Evolutionary conservation across 2,797 vertebrate species (phyloP).

Genomic region (Ptychobarbus kaznakovi): DNA sequence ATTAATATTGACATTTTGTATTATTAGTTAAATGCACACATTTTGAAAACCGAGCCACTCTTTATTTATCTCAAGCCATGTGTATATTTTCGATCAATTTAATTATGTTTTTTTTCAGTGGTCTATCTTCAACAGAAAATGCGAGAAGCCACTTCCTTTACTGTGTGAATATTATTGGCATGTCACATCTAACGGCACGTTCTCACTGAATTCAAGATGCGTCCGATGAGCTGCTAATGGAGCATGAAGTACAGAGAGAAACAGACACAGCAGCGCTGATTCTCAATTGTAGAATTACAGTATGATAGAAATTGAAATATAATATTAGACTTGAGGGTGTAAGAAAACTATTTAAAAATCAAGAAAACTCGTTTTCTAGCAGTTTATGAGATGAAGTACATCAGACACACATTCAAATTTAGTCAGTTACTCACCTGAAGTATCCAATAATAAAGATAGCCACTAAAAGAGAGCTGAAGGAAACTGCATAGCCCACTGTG

Average conservation of each 20-base stretch:
- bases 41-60: background rate
- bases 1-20: background rate
- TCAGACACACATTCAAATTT: background rate
- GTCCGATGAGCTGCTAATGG: background rate
- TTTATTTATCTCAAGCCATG: background rate
- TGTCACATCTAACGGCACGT: background rate
- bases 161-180: background rate
- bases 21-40: background rate
- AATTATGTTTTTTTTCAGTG: background rate
- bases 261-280: background rate
- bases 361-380: background rate
- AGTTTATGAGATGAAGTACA: background rate
- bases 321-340: background rate
- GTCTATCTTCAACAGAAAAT: background rate
- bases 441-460: slow-evolving; percentile 89
- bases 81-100: background rate
- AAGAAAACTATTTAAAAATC: background rate
- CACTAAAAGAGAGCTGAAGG: slow-evolving; percentile 85
- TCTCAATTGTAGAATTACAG: background rate
- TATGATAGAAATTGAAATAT: background rate
- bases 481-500: slow-evolving; percentile 87
- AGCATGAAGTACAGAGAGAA: background rate
- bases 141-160: background rate
- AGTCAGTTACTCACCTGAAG: slow-evolving; percentile 78
- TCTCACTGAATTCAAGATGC: background rate